phyloP scores from a whole-genome alignment of 2,888 invertebrate species.

The Drosophila hawaiiensis region DNA sequence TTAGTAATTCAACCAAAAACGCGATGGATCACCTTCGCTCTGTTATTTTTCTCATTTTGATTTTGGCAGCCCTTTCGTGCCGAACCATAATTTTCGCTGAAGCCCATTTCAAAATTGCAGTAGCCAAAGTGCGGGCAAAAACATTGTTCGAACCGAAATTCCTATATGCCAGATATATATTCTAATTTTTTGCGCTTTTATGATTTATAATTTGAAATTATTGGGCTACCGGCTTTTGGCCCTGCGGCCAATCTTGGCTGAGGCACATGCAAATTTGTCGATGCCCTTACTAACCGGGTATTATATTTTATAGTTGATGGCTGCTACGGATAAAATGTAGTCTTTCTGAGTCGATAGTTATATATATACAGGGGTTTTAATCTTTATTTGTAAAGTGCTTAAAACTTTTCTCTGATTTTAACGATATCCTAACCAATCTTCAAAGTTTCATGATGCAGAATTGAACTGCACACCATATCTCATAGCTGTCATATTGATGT shows the following conservation, averaged over 20 bases:
- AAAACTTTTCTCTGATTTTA: too few relatives aligned
- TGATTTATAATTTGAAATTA: slow-evolving; percentile 77
- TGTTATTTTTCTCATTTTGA: slow-evolving; percentile 1
- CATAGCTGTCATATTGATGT: not conserved
- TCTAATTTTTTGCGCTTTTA: slow-evolving; percentile 74
- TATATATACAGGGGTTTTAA: too few relatives aligned
- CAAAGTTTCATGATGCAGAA: not conserved
- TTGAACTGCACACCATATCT: not conserved
- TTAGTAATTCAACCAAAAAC: slow-evolving; percentile 56
- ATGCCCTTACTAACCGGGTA: slow-evolving; percentile 25
- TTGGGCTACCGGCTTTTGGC: slow-evolving; percentile 73
- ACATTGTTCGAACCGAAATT: slow-evolving; percentile 16
- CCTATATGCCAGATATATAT: slow-evolving; percentile 56
- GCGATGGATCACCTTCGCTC: slow-evolving; percentile 59
- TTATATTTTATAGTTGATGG: not conserved
- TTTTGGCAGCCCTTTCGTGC: slow-evolving; percentile 55
- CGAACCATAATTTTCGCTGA: slow-evolving; percentile 51
- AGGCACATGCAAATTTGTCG: slow-evolving; percentile 62
- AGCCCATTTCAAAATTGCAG: slow-evolving; percentile 65
- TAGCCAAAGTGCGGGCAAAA: slow-evolving; percentile 53
- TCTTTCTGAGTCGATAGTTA: too few relatives aligned
- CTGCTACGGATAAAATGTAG: not conserved
- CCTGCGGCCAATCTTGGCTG: slow-evolving; percentile 38
- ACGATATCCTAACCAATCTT: too few relatives aligned
- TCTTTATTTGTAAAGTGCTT: too few relatives aligned